Evolutionary conservation across 2,888 invertebrate species (phyloP), one percentile per base, ranked within the genome.

Genomic region (Erannis defoliaria): DNA sequence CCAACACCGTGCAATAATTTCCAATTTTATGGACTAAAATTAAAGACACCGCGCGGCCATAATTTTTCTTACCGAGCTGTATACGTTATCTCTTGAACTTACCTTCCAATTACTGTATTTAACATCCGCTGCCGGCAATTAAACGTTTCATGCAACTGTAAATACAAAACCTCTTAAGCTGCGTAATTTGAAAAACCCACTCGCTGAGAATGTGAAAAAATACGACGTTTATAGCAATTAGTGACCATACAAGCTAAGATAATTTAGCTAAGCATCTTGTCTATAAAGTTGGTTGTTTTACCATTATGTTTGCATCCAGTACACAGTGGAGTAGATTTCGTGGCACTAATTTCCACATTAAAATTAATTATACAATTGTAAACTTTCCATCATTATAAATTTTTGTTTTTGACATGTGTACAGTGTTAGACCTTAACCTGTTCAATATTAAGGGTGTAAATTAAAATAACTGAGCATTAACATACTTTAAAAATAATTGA

Each of bases 61-160:
- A 66, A 62, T 56, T 26, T 80, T 80, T 75, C 70, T 73, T 75
- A 76, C 74, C 72, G 71, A 54, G 53, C 53, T 35, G 53, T 78
- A 75, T 78, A 75, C 79, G 77, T 84, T 87, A 88, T 90, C 86
- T 88, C 74, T 78, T 79, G 82, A 85, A 82, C 87, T 84, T 85
- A 83, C 82, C 80, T 88, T 80, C 84, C 86, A 90, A 89, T 90
- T 90, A 90, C 86, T 79, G 86, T 84, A 82, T 85, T 85, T 84
- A 86, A 89, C 88, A 86, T 90, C 88, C 88, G 85, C 80, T 82
- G 78, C 74, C 76, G 69, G 86, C 86, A 90, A 91, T 91, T 90
- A 91, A 87, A 83, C 77, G 82, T 89, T 84, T 85, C 89, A 85
- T 85, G 89, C 89, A 90, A 88, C 89, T 89, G 89, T 90, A 89